These are phyloP conservation scores for Ahaetulla prasina DNA, from an alignment of 2,113 vertebrate genomes.

Conservation along the genomic window DNA sequence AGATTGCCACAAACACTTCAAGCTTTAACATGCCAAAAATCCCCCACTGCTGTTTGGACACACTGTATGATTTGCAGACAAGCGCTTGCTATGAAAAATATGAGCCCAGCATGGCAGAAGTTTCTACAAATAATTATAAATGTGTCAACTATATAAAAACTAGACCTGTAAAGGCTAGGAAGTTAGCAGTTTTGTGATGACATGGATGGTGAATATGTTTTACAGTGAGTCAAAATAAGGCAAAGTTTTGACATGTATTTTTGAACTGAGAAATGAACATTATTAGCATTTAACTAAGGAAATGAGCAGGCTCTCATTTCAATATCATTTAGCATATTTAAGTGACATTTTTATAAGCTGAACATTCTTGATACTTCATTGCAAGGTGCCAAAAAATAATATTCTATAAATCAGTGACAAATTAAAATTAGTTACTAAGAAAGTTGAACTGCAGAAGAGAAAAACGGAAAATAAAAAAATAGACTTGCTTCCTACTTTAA, in stretches of 20 bases:
- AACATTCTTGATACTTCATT: background rate
- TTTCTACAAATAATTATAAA: background rate
- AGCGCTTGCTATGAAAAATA: background rate
- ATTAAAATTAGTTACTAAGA: background rate
- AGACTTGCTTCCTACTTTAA: background rate
- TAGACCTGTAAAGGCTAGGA: background rate
- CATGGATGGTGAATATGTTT: background rate
- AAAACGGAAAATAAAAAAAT: background rate
- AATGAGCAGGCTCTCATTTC: background rate
- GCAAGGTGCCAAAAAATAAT: background rate
- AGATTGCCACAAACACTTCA: background rate
- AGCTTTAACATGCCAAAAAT: background rate
- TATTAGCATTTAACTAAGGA: background rate
- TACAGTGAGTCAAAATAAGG: background rate
- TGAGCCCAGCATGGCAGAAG: background rate
- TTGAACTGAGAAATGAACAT: background rate
- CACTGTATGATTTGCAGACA: background rate
- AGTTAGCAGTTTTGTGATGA: background rate
- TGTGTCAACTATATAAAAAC: background rate
- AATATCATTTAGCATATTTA: background rate
- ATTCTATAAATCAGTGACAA: background rate
- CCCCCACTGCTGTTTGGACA: background rate
- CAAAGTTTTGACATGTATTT: background rate
- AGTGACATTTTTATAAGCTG: background rate
- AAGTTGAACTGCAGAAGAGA: background rate